These are phyloP conservation scores for Synanceia verrucosa DNA, from an alignment of 2,797 vertebrate species.

Conservation along the genomic window DNA sequence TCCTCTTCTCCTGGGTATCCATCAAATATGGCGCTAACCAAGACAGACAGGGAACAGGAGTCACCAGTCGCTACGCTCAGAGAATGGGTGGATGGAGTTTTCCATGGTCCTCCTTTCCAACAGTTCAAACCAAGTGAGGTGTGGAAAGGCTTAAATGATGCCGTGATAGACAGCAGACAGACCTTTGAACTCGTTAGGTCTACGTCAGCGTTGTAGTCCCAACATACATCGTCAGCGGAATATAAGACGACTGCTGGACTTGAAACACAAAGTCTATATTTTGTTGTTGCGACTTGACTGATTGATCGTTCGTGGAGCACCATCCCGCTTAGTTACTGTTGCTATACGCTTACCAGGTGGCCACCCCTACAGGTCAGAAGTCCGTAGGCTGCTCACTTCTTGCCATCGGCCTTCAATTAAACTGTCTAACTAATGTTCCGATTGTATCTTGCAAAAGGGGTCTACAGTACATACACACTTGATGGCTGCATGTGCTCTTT, in stretches of 20 bases:
- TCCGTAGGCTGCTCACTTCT: not conserved
- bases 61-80: slow-evolving; percentile 93
- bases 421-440: not conserved
- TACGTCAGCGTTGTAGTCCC: slow-evolving; percentile 60
- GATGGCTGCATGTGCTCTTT: no score
- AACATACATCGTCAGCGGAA: not conserved
- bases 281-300: slow-evolving; percentile 44
- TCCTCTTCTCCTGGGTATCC: slow-evolving; percentile 74
- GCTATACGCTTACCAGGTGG: no score
- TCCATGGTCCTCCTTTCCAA: slow-evolving; percentile 91
- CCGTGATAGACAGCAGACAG: slow-evolving; percentile 78
- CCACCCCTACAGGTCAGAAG: no score
- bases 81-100: slow-evolving; percentile 99
- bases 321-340: not conserved
- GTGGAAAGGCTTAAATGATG: slow-evolving; percentile 87
- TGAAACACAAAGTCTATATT: slow-evolving; percentile 26
- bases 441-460: not conserved
- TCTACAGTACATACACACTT: not conserved
- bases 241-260: slow-evolving; percentile 46
- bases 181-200: slow-evolving; percentile 77
- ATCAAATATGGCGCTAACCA: slow-evolving; percentile 71
- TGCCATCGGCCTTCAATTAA: not conserved
- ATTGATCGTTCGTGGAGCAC: slow-evolving; percentile 31
- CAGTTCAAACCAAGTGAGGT: slow-evolving; percentile 84
- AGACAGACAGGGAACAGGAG: slow-evolving; percentile 86